These are phyloP conservation scores for Cephus pulcher DNA, from an alignment of 2,888 invertebrate genomes.

Conservation along the genomic window DNA sequence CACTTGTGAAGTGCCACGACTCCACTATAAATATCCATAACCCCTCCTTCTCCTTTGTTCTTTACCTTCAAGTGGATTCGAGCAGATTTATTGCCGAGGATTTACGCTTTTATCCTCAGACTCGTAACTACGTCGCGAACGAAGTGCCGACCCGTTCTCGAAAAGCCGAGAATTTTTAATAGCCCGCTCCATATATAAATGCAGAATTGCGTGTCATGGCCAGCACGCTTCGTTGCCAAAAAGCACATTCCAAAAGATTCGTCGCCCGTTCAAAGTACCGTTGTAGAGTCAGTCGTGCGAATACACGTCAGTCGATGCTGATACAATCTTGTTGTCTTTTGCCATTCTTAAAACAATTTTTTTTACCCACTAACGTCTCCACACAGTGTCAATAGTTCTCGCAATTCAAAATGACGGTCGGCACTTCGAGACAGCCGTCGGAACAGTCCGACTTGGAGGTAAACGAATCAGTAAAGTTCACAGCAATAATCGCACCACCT, in stretches of 20 bases:
- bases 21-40: not conserved
- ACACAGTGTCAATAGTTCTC: not conserved
- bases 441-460: not conserved
- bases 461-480: not conserved
- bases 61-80: not conserved
- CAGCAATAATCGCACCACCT: conserved; percentile 14
- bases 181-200: conserved; percentile 35
- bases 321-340: not conserved
- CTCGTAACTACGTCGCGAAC: not conserved
- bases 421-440: not conserved
- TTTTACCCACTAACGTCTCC: not conserved
- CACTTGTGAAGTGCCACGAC: not conserved
- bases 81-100: not conserved
- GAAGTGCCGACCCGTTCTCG: conserved; percentile 18
- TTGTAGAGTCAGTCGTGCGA: not conserved
- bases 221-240: conserved; percentile 41
- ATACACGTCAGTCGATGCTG: not conserved
- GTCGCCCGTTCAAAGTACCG: not conserved
- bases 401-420: not conserved
- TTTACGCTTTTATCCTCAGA: not conserved
- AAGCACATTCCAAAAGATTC: conserved; percentile 21
- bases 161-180: conserved; percentile 27
- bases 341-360: not conserved
- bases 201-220: conserved; percentile 42
- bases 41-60: not conserved